A percentile compares a stretch with the other conserved stretches of the same genome.
These are phyloP conservation scores for Anoura caudifer DNA, from an alignment of 2,113 vertebrate genomes.

Conservation along the genomic window DNA sequence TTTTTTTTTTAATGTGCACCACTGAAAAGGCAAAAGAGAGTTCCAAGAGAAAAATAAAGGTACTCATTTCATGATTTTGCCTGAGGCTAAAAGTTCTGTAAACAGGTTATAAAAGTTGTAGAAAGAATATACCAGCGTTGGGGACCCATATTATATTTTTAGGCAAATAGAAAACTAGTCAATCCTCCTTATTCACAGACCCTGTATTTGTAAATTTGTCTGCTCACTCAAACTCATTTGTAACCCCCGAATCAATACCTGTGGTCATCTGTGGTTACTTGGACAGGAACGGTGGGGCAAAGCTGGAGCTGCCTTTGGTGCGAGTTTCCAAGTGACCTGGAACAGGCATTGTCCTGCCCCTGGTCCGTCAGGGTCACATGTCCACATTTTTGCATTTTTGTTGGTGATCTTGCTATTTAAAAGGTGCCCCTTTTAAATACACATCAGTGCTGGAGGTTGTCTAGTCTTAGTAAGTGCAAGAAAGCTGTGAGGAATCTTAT, in stretches of 20 bases:
- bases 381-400: background rate
- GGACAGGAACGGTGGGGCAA: background rate
- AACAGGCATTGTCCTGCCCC: background rate
- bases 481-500: background rate
- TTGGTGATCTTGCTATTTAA: background rate
- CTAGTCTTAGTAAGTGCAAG: background rate
- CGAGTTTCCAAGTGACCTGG: background rate
- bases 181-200: background rate
- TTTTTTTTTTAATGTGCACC: background rate
- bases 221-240: background rate
- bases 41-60: background rate
- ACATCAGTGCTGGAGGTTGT: too few species aligned
- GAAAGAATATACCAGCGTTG: constrained; percentile 17
- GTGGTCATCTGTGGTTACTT: background rate
- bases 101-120: background rate
- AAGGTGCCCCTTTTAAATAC: background rate
- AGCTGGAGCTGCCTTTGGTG: background rate
- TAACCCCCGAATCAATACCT: background rate
- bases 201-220: background rate
- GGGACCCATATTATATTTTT: background rate
- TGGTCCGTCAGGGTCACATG: background rate
- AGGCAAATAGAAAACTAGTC: constrained; percentile 6
- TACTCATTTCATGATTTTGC: background rate
- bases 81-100: background rate
- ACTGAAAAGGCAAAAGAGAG: background rate